phyloP scores from a whole-genome alignment of 1,140 invertebrate genomes.

The Cardiocondyla obscurior region DNA sequence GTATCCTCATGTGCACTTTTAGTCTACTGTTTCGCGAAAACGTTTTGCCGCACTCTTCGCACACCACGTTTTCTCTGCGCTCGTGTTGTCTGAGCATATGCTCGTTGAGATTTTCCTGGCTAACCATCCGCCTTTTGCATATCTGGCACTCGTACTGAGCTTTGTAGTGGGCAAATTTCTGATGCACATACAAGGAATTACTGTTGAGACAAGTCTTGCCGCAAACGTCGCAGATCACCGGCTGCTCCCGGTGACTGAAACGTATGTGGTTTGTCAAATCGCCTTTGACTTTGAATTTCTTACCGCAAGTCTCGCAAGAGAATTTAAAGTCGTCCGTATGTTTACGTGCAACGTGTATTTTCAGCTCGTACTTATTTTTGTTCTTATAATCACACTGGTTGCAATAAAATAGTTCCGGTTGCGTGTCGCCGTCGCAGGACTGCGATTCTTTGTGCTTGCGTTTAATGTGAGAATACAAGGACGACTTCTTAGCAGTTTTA shows the following conservation, averaged over 20 bases:
- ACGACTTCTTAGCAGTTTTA: slow-evolving; percentile 75
- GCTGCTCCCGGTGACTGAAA: slow-evolving; percentile 87
- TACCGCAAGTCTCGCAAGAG: slow-evolving; percentile 85
- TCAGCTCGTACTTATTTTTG: slow-evolving; percentile 82
- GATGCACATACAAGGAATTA: slow-evolving; percentile 82
- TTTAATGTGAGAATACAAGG: slow-evolving; percentile 79
- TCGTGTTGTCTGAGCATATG: slow-evolving; percentile 84
- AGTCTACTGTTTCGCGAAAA: slow-evolving; percentile 85
- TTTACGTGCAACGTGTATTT: slow-evolving; percentile 80
- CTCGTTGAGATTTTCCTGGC: slow-evolving; percentile 81
- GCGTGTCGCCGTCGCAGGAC: slow-evolving; percentile 40
- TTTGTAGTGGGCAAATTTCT: slow-evolving; percentile 83
- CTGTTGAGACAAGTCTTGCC: slow-evolving; percentile 84
- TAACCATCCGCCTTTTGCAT: slow-evolving; percentile 82
- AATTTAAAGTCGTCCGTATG: slow-evolving; percentile 82
- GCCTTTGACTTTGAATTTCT: slow-evolving; percentile 84
- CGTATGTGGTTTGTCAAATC: slow-evolving; percentile 87
- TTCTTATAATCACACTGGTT: slow-evolving; percentile 81
- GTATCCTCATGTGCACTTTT: slow-evolving; percentile 86
- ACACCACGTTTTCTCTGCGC: slow-evolving; percentile 81
- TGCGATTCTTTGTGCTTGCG: slow-evolving; percentile 72
- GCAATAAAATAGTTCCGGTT: slow-evolving; percentile 75
- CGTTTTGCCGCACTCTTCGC: slow-evolving; percentile 85
- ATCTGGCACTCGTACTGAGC: slow-evolving; percentile 81
- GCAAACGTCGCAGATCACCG: slow-evolving; percentile 88